Base-by-base conservation (phyloP, 1,140 invertebrate species). In the Wiebesia pumilae region DNA sequence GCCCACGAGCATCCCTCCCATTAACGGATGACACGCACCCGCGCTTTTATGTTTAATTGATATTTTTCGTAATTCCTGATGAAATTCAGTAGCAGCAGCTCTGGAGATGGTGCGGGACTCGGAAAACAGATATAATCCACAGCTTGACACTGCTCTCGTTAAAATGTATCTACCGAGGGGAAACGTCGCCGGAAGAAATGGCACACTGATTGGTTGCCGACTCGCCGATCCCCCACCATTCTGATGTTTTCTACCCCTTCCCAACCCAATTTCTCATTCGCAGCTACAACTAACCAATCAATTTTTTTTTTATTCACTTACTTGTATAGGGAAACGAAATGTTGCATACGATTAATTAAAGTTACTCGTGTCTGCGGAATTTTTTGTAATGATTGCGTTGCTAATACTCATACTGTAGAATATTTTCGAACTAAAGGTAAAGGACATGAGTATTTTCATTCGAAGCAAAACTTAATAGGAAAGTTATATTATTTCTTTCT, bases 41-140 rank as follows among this genome's bases (percentile, higher is more conserved):
- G 86, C 82, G 90, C 90, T 92, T 92, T 92, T 90, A 91, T 91
- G 91, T 92, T 92, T 91, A 92, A 92, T 92, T 92, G 91, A 91
- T 92, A 92, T 92, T 91, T 92, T 92, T 91, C 89, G 91, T 91
- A 91, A 91, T 89, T 90, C 90, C 82, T 73, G 75, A 83, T 71
- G 73, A 84, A 83, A 84, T 83, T 65, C 81, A 30, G 30, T 27
- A 35, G n/a, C 6, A 21, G 27, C 40, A 33, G 30, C 14, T 3
- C 33, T 4, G 40, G 69, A 78, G 80, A 27, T 24, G 78, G n/a
- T n/a, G 27, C 33, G 58, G 81, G 43, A 80, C 69, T 78, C 40
- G 75, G 73, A 62, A 62, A 83, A 86, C 85, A 81, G 62, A 84
- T 84, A 87, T 86, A 81, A 87, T 84, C 82, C 82, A n/a, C 38